Evolutionary conservation across 2,888 invertebrate species (phyloP).

Genomic region (Piscicola geometra): DNA sequence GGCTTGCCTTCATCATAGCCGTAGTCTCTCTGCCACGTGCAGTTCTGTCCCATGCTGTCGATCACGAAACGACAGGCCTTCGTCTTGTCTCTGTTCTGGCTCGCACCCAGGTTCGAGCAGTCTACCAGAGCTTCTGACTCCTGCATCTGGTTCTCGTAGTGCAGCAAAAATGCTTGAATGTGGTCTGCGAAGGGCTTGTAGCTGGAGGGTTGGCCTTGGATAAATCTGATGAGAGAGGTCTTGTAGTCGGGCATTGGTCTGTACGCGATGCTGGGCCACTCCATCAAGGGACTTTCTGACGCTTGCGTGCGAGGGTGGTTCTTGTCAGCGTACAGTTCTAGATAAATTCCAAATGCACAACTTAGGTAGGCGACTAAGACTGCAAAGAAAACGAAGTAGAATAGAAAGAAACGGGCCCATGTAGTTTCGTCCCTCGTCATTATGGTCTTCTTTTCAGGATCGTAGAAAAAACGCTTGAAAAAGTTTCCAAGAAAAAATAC

Average conservation of each 20-base stretch:
- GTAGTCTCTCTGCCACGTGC: constrained; percentile 72
- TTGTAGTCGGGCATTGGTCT: constrained; percentile 92
- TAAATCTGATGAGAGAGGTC: constrained; percentile 93
- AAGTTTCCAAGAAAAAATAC: constrained; percentile 10
- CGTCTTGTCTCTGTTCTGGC: constrained; percentile 32
- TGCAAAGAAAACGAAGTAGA: constrained; percentile 36
- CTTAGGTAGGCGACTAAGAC: constrained; percentile 32
- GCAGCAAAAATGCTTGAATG: constrained; percentile 62
- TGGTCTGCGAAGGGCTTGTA: constrained; percentile 51
- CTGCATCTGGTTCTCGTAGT: constrained; percentile 44
- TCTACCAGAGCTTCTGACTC: constrained; percentile 45
- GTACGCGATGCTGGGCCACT: constrained; percentile 69
- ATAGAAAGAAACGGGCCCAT: constrained; percentile 37
- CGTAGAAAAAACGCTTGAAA: constrained; percentile 28
- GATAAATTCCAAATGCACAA: constrained; percentile 35
- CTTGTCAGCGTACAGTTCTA: constrained; percentile 40
- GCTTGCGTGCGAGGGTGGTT: constrained; percentile 37
- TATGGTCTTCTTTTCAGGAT: constrained; percentile 29
- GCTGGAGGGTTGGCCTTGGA: constrained; percentile 54
- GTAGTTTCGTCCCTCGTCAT: constrained; percentile 31
- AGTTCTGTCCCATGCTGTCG: constrained; percentile 64
- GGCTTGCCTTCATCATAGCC: constrained; percentile 80
- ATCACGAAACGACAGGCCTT: constrained; percentile 75
- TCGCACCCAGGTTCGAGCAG: constrained; percentile 40
- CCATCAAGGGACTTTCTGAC: constrained; percentile 32